Evolutionary conservation across 2,888 invertebrate species (phyloP).

Genomic region (Xylocampa areola): DNA sequence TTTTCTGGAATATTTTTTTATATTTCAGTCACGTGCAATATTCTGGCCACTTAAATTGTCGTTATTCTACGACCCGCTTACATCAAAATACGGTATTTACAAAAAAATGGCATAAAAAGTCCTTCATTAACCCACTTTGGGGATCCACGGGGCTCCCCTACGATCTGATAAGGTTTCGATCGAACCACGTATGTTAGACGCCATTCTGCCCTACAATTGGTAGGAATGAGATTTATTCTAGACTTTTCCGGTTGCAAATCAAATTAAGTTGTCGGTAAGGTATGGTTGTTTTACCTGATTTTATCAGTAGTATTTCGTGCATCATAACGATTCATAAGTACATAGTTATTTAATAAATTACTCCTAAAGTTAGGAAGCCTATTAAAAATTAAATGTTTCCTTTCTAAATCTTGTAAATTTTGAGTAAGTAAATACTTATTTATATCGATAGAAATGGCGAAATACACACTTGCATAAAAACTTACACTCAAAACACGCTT

Average conservation of each 20-base stretch:
- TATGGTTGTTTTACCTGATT: not conserved
- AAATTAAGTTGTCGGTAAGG: constrained; percentile 14
- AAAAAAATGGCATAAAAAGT: constrained; percentile 69
- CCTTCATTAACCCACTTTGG: constrained; percentile 85
- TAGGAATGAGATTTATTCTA: constrained; percentile 38
- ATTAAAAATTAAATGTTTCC: too few relatives aligned
- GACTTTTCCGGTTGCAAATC: constrained; percentile 35
- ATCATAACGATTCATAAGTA: too few relatives aligned
- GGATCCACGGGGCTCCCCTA: constrained; percentile 75
- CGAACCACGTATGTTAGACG: constrained; percentile 46
- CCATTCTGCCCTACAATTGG: constrained; percentile 50
- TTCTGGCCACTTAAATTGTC: not conserved
- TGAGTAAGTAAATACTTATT: too few relatives aligned
- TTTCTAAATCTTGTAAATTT: too few relatives aligned
- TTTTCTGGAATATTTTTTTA: too few relatives aligned
- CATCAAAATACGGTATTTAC: constrained; percentile 41
- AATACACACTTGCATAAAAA: too few relatives aligned
- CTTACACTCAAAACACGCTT: too few relatives aligned
- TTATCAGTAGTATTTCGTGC: not conserved
- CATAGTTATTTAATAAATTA: too few relatives aligned
- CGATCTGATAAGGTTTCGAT: constrained; percentile 83
- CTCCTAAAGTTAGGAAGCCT: too few relatives aligned
- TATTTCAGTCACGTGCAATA: constrained; percentile 1
- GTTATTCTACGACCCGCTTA: constrained; percentile 36
- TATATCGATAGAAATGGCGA: too few relatives aligned